phyloP scores from a whole-genome alignment of 1,140 invertebrate genomes.

The Drosophila auraria region DNA sequence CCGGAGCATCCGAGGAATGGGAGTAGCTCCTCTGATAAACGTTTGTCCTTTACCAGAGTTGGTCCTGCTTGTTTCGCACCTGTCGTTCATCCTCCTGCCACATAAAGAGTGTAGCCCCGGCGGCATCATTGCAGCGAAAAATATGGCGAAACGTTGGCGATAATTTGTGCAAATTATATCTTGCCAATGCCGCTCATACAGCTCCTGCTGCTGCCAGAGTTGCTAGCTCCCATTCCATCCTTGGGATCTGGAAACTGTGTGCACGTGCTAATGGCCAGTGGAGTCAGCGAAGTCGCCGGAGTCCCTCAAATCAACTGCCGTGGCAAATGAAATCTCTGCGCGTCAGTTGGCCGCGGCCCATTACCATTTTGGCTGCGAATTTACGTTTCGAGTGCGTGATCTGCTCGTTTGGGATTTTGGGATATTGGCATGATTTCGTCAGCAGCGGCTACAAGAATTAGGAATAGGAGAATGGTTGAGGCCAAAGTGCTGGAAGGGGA shows the following conservation, averaged over 20 bases:
- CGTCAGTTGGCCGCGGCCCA: slow-evolving; percentile 61
- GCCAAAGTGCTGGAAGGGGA: neutral
- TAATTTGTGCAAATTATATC: slow-evolving; percentile 82
- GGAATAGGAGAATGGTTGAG: neutral
- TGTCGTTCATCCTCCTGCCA: slow-evolving; percentile 43
- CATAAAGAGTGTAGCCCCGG: slow-evolving; percentile 56
- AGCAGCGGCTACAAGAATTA: slow-evolving; percentile 47
- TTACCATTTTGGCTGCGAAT: slow-evolving; percentile 71
- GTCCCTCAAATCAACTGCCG: slow-evolving; percentile 60
- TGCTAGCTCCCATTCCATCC: slow-evolving; percentile 42
- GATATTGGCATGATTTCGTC: slow-evolving; percentile 75
- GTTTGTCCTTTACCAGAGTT: slow-evolving; percentile 56
- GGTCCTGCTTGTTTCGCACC: slow-evolving; percentile 73
- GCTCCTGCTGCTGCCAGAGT: slow-evolving; percentile 22
- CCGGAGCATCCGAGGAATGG: slow-evolving; percentile 8
- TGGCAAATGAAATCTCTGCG: slow-evolving; percentile 62
- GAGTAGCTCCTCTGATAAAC: slow-evolving; percentile 60
- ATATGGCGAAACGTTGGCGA: slow-evolving; percentile 73
- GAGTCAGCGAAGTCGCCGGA: slow-evolving; percentile 38
- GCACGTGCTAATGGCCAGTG: slow-evolving; percentile 76
- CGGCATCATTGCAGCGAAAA: slow-evolving; percentile 75
- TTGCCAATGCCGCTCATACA: slow-evolving; percentile 42
- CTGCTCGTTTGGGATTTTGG: slow-evolving; percentile 35
- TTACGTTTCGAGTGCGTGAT: slow-evolving; percentile 68
- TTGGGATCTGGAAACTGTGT: slow-evolving; percentile 62